Conservation (phyloP, 2,113 vertebrate genomes). For the Tyrannus savana region DNA sequence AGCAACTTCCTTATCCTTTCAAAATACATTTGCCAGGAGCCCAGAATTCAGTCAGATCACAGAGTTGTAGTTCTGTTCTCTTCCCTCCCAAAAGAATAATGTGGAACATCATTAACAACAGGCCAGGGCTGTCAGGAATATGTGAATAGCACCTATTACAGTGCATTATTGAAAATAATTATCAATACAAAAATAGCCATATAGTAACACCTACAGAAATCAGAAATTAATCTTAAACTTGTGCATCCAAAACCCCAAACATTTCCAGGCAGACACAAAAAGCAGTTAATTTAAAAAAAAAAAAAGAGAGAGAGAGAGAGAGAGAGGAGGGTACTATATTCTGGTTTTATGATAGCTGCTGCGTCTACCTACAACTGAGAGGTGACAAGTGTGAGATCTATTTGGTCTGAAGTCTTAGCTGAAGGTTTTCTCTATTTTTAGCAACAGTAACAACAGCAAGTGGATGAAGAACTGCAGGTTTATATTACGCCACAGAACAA, state of each 20-base stretch:
- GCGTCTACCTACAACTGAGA: background rate
- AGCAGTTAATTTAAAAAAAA: background rate
- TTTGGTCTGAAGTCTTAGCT: background rate
- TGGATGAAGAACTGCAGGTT: background rate
- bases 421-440: conserved; percentile 44
- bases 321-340: background rate
- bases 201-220: background rate
- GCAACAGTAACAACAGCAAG: background rate
- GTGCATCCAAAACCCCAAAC: background rate
- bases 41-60: background rate
- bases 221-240: background rate
- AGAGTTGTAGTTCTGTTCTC: background rate
- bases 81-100: background rate
- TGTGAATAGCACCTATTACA: background rate
- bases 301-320: too few relatives aligned
- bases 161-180: background rate
- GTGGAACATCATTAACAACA: background rate
- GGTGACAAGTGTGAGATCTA: background rate
- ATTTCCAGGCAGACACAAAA: background rate
- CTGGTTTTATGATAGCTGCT: background rate
- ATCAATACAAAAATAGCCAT: background rate
- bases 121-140: background rate
- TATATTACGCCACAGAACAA: background rate
- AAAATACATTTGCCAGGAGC: background rate
- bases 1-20: background rate